Evolutionary conservation across 2,113 vertebrate genomes (phyloP).

Genomic region (Xenopus tropicalis): DNA sequence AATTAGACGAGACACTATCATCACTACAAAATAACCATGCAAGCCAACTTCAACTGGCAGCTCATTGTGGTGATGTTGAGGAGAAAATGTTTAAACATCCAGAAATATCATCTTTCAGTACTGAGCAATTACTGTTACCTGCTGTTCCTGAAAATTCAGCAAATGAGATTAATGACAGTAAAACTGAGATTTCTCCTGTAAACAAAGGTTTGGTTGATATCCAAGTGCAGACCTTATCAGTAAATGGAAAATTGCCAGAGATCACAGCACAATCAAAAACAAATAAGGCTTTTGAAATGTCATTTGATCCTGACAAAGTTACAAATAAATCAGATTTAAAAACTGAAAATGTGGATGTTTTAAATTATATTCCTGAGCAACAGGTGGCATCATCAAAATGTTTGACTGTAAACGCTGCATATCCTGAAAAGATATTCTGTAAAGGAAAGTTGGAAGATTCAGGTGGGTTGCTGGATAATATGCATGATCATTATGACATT

Average conservation of each 20-base stretch:
- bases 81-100: not conserved
- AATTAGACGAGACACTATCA: not conserved
- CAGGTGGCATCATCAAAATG: not conserved
- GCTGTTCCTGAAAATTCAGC: not conserved
- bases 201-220: not conserved
- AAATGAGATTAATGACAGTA: not conserved
- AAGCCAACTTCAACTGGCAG: not conserved
- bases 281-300: not conserved
- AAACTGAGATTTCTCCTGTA: not conserved
- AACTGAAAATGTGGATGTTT: not conserved
- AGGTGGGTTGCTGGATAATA: not conserved
- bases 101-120: not conserved
- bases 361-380: not conserved
- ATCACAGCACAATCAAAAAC: not conserved
- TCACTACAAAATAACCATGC: not conserved
- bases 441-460: not conserved
- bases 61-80: not conserved
- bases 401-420: not conserved
- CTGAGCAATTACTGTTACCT: not conserved
- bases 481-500: not conserved
- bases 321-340: not conserved
- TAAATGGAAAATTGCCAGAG: not conserved
- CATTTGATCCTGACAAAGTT: no score
- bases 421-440: not conserved
- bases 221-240: not conserved